These are phyloP conservation scores for Heterodera schachtii DNA, from an alignment of 1,140 invertebrate species.

Conservation along the genomic window DNA sequence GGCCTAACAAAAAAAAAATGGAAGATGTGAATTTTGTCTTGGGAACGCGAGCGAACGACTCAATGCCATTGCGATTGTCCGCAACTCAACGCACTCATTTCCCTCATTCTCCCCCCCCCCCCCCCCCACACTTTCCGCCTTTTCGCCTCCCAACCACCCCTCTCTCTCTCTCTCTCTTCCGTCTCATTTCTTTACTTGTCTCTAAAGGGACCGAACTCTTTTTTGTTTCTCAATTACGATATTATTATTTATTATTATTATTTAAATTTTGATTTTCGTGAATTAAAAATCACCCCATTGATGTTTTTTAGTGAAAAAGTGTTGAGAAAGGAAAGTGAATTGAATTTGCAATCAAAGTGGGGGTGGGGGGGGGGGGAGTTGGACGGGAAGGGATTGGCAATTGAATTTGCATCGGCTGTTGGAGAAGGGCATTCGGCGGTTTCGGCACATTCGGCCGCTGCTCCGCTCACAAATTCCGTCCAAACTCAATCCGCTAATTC, in stretches of 20 bases:
- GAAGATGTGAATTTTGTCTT: not conserved
- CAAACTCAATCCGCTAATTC: not conserved
- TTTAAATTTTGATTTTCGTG: no score
- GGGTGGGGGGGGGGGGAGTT: not conserved
- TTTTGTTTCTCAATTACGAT: no score
- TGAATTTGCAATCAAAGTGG: not conserved
- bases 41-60: not conserved
- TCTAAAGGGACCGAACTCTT: no score
- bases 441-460: conserved; percentile 4
- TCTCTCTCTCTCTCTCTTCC: no score
- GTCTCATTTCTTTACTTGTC: no score
- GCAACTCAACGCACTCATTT: no score
- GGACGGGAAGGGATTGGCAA: not conserved
- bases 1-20: not conserved
- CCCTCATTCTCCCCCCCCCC: no score
- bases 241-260: no score
- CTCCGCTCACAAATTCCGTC: not conserved
- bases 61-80: not conserved
- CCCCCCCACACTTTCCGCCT: no score
- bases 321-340: not conserved
- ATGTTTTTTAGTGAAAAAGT: not conserved
- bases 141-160: no score
- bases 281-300: not conserved
- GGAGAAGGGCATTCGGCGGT: not conserved
- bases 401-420: not conserved